Evolutionary conservation across 2,888 invertebrate genomes (phyloP), one percentile per base, ranked within the genome.

Genomic region (Gymnoscelis rufifasciata): DNA sequence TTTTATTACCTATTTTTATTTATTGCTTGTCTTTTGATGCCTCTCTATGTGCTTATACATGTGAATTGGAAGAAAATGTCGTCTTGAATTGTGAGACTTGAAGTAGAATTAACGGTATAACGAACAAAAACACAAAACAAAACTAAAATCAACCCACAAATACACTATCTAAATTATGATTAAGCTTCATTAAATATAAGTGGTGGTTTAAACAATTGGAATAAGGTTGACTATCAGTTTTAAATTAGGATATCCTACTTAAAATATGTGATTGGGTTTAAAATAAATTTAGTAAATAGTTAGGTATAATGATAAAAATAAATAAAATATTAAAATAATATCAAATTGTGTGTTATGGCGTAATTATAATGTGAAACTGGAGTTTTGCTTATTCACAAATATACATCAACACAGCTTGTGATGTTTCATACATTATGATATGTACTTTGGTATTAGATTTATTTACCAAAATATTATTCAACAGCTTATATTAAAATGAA

Each of bases 371-470:
- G 19, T 35, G 10, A 8, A n/a, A 31, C 14, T 31, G 8, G 26
- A 26, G 8, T 8, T 26, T 6, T 26, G 26, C 26, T 26, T 26
- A 2, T 2, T 8, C 8, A 26, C 8, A 7, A n/a, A 35, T 35
- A n/a, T 6, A 7, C 10, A 7, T 35, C 19, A 0, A 35, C 19
- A 14, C 11, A 14, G 27, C 12, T 24, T 38, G 33, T 40, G 36
- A 43, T 26, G 31, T 37, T 35, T 27, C 36, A 47, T 38, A 47
- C 33, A 41, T 42, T 30, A 47, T 51, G 51, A 51, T 51, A 51
- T 54, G 52, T 56, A 36, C 28, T 42, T 42, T 35, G 42, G 42
- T 42, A 36, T 12, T 28, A 28, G 6, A 19, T 12, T 33, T 30
- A 40, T 35, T 19, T 29, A 37, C 39, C 19, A 47, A 43, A 26